Conservation (phyloP, 2,113 vertebrate species). For the Falcunculus frontatus region DNA sequence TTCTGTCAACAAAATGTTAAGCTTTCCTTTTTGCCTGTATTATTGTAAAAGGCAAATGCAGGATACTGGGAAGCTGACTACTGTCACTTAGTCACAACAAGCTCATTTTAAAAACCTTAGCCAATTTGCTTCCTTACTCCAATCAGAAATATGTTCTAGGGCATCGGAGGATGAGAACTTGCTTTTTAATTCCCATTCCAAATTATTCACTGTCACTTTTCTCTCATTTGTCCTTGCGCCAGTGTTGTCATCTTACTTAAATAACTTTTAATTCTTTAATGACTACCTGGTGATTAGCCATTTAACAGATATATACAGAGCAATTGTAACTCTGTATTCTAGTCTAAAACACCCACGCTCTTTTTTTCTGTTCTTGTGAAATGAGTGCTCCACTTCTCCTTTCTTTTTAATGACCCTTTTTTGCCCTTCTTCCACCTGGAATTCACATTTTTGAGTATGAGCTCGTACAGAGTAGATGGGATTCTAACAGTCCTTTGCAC, state of each 20-base stretch:
- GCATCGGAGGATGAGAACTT: not conserved
- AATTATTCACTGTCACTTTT: not conserved
- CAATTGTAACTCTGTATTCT: fast-evolving
- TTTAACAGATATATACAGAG: not conserved
- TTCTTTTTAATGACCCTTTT: not conserved
- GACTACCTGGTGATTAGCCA: not conserved
- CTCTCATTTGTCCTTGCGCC: not conserved
- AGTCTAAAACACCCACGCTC: not conserved
- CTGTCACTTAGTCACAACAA: not conserved
- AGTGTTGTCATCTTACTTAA: not conserved
- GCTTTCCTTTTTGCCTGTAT: not conserved
- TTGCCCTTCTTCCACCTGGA: not conserved
- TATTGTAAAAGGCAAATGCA: not conserved
- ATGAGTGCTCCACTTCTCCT: not conserved
- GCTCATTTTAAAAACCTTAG: not conserved
- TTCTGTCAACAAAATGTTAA: not conserved
- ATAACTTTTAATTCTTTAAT: not conserved
- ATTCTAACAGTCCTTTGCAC: not conserved
- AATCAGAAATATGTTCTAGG: not conserved
- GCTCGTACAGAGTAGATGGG: not conserved
- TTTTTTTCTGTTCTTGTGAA: not conserved
- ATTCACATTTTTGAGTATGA: not conserved
- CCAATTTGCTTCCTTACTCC: not conserved
- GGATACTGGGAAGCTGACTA: not conserved
- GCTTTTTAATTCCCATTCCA: not conserved